Evolutionary conservation across 2,113 vertebrate species (phyloP).

Genomic region (Nycticryphes semicollaris): DNA sequence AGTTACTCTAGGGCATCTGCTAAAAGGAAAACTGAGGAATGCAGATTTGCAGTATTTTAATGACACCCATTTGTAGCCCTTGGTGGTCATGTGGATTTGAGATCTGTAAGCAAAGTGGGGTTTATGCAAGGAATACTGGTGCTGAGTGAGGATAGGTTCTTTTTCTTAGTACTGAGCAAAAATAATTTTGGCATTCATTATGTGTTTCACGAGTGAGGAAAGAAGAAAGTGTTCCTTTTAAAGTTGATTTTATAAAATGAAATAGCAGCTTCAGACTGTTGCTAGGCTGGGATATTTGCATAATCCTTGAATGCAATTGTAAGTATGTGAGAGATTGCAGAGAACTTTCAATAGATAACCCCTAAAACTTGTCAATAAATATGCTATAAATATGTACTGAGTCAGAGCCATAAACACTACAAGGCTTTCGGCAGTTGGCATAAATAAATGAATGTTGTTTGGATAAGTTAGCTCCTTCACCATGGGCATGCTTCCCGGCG

Average conservation of each 20-base stretch:
- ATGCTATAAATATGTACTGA: slow-evolving; percentile 14
- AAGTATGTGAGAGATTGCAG: neutral
- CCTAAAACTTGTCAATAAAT: slow-evolving; percentile 49
- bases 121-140: neutral
- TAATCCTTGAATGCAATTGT: slow-evolving; percentile 15
- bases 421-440: slow-evolving; percentile 21
- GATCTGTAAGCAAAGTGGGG: neutral
- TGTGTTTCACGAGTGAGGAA: neutral
- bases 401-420: neutral
- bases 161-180: neutral
- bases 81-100: neutral
- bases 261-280: slow-evolving; percentile 6
- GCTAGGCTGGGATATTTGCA: slow-evolving; percentile 24
- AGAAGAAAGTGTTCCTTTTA: slow-evolving; percentile 12
- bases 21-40: neutral
- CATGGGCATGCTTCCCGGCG: neutral
- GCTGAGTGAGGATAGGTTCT: neutral
- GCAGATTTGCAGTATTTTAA: neutral
- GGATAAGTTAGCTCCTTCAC: neutral
- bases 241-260: slow-evolving; percentile 43
- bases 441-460: slow-evolving; percentile 3
- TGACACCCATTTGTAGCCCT: neutral
- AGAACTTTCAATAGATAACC: slow-evolving; percentile 20
- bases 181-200: slow-evolving; percentile 22
- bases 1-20: neutral